Percentiles rank a stretch among this genome's conserved stretches.
These are phyloP conservation scores for Beroe forskalii DNA, from an alignment of 37 sponge, comb jelly and placozoan species.

Conservation along the genomic window DNA sequence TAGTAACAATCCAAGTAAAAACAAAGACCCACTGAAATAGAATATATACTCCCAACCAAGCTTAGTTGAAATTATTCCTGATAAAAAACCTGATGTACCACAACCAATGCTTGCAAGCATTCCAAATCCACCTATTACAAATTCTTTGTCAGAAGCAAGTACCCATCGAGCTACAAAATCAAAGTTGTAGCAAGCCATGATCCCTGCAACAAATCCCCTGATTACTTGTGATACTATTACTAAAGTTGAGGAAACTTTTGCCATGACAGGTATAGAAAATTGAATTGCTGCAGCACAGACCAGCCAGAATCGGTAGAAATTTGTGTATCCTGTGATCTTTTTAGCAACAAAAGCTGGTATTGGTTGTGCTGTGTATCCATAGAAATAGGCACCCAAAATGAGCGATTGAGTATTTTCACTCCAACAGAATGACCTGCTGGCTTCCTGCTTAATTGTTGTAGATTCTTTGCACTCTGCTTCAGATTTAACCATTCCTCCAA, in stretches of 20 bases:
- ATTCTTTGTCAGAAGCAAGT: not conserved
- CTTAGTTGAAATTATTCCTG: not conserved
- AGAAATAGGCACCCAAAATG: constrained; percentile 14
- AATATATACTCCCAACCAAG: not conserved
- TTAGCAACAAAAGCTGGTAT: constrained; percentile 4
- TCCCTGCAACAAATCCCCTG: constrained; percentile 10
- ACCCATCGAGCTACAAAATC: not conserved
- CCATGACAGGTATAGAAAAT: not conserved
- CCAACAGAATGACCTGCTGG: not conserved
- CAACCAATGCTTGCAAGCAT: not conserved
- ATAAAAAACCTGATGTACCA: not conserved
- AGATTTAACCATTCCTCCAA: not conserved
- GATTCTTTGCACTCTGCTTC: not conserved
- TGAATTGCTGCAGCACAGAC: not conserved
- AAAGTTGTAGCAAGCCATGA: constrained; percentile 16
- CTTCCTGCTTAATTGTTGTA: not conserved
- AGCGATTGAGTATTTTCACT: not conserved
- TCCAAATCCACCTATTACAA: not conserved
- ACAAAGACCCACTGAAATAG: not conserved
- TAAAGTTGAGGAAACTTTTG: not conserved
- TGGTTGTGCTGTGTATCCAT: constrained; percentile 14
- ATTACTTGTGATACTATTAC: not conserved
- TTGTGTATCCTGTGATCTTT: not conserved
- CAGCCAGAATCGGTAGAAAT: not conserved
- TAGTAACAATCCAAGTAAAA: not conserved